Evolutionary conservation across 2,888 invertebrate genomes (phyloP).

Genomic region (Branchellion lobata): DNA sequence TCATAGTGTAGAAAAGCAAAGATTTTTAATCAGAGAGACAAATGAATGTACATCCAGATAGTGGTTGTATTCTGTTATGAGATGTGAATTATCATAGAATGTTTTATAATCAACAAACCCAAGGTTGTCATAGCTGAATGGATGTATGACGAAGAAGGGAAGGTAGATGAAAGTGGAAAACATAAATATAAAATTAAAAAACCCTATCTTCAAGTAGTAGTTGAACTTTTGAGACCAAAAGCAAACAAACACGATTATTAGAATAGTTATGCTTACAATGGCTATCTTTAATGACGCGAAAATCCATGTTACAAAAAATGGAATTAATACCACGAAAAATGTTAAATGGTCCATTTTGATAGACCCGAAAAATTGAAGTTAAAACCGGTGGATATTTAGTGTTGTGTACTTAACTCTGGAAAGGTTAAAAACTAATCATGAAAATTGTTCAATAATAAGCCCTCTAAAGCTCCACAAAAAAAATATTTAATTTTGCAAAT

Average conservation of each 20-base stretch:
- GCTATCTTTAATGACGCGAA: neutral
- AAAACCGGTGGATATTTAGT: neutral
- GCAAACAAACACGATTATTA: neutral
- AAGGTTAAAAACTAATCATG: no score
- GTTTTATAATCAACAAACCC: no score
- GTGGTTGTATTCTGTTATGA: no score
- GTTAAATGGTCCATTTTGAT: neutral
- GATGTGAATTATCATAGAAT: no score
- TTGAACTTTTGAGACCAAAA: neutral
- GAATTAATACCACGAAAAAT: neutral
- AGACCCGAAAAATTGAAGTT: neutral
- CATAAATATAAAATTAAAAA: slow-evolving; percentile 15
- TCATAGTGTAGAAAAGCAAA: no score
- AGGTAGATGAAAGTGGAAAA: slow-evolving; percentile 10
- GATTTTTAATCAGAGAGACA: no score
- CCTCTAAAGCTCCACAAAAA: no score
- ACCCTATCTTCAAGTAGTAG: slow-evolving; percentile 27
- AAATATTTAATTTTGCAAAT: no score
- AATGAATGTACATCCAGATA: no score
- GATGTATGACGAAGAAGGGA: slow-evolving; percentile 18
- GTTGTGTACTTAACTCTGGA: no score
- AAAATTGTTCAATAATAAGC: no score
- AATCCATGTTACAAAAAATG: neutral
- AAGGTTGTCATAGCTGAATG: slow-evolving; percentile 25
- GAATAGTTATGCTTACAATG: neutral